A percentile compares a stretch with the other conserved stretches of the same genome.
Evolutionary conservation across 1,140 invertebrate genomes (phyloP).

Genomic region (Drosophila kikkawai): DNA sequence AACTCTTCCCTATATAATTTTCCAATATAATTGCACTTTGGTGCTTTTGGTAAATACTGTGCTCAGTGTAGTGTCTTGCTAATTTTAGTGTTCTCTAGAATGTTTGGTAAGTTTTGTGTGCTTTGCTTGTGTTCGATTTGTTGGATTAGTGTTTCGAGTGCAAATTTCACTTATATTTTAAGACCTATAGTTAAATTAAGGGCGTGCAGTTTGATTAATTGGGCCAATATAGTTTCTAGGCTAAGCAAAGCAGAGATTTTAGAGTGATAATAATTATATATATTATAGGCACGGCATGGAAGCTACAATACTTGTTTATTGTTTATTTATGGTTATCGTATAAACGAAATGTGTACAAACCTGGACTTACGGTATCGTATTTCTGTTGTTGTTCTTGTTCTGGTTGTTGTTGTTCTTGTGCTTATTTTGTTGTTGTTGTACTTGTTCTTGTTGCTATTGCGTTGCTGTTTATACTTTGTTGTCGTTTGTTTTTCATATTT

Average conservation of each 20-base stretch:
- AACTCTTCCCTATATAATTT: not conserved
- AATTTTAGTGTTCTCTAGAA: conserved; percentile 8
- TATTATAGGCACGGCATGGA: conserved; percentile 24
- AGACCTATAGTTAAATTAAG: conserved; percentile 15
- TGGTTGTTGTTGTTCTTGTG: conserved; percentile 38
- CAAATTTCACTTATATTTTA: conserved; percentile 11
- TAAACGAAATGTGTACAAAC: conserved; percentile 76
- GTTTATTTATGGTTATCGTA: conserved; percentile 33
- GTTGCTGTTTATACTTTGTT: conserved; percentile 69
- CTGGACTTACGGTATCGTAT: conserved; percentile 81
- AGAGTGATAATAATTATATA: conserved; percentile 16
- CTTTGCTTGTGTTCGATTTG: conserved; percentile 7
- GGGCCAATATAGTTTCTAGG: conserved; percentile 32
- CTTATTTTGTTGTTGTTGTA: conserved; percentile 44
- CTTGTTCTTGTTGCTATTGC: conserved; percentile 71
- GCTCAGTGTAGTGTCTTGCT: conserved; percentile 24
- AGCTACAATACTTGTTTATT: conserved; percentile 40
- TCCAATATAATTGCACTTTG: conserved; percentile 44
- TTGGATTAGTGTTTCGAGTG: conserved; percentile 18
- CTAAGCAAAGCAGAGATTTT: conserved; percentile 43
- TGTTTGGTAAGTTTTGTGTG: conserved; percentile 39
- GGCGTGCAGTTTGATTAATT: conserved; percentile 39
- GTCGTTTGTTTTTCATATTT: conserved; percentile 31
- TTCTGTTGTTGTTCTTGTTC: conserved; percentile 67
- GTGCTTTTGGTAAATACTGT: conserved; percentile 18